Evolutionary conservation across 2,113 vertebrate genomes (phyloP).

Genomic region (Perccottus glenii): DNA sequence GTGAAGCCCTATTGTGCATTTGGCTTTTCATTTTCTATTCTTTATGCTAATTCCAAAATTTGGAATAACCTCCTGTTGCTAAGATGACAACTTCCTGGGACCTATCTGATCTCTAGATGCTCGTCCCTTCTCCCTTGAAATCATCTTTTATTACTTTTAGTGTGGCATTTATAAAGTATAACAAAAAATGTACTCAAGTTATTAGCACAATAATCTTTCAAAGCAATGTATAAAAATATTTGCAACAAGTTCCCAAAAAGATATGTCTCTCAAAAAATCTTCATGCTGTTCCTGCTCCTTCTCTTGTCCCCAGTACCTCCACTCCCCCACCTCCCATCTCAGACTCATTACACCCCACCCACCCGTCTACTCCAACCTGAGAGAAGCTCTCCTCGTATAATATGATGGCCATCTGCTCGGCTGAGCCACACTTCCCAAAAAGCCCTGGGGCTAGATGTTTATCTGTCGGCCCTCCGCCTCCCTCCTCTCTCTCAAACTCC

Average conservation of each 20-base stretch:
- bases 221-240: background rate
- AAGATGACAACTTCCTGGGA: too few relatives aligned
- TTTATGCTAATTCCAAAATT: too few relatives aligned
- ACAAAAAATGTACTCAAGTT: too few relatives aligned
- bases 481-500: slow-evolving; percentile 63
- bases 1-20: too few relatives aligned
- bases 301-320: slow-evolving; percentile 32
- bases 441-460: slow-evolving; percentile 75
- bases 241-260: slow-evolving; percentile 6
- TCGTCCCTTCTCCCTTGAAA: too few relatives aligned
- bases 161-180: too few relatives aligned
- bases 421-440: slow-evolving; percentile 72
- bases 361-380: slow-evolving; percentile 58
- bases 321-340: slow-evolving; percentile 48
- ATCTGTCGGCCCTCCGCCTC: slow-evolving; percentile 52
- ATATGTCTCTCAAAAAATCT: background rate
- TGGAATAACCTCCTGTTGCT: too few relatives aligned
- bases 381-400: slow-evolving; percentile 68
- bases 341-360: slow-evolving; percentile 72
- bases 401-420: slow-evolving; percentile 80
- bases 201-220: too few relatives aligned
- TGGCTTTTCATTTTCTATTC: too few relatives aligned
- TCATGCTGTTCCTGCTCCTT: slow-evolving; percentile 14
- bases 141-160: too few relatives aligned
- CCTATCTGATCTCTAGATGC: too few relatives aligned